Evolutionary conservation across 2,888 invertebrate species (phyloP).

Genomic region (Lamproptera curius): DNA sequence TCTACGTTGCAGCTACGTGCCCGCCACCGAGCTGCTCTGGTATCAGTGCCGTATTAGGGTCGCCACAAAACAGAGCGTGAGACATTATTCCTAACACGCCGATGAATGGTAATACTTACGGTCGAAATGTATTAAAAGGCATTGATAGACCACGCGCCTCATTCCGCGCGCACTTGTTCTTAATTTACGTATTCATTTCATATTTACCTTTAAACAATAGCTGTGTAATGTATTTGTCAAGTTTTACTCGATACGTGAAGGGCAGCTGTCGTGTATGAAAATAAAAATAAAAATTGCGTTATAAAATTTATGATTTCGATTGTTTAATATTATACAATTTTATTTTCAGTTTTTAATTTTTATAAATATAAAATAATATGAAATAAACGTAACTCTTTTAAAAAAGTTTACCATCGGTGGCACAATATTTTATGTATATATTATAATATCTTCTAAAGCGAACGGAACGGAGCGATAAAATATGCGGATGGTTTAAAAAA

Average conservation of each 20-base stretch:
- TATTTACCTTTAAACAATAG: slow-evolving; percentile 11
- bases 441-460: slow-evolving; percentile 20
- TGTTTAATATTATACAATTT: too few relatives aligned
- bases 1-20: slow-evolving; percentile 56
- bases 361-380: too few relatives aligned
- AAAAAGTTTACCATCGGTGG: background rate
- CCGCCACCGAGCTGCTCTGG: slow-evolving; percentile 34
- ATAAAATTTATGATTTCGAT: too few relatives aligned
- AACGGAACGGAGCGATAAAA: slow-evolving; percentile 26
- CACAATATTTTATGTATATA: slow-evolving; percentile 1
- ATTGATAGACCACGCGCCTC: slow-evolving; percentile 16
- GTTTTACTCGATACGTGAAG: background rate
- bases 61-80: slow-evolving; percentile 32
- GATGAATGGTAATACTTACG: slow-evolving; percentile 21
- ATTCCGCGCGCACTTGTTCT: slow-evolving; percentile 8
- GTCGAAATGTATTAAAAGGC: slow-evolving; percentile 17
- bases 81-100: slow-evolving; percentile 26
- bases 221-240: slow-evolving; percentile 1
- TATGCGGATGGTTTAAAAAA: slow-evolving; percentile 30
- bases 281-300: too few relatives aligned
- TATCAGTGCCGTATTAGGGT: slow-evolving; percentile 21
- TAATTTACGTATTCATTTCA: slow-evolving; percentile 11
- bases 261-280: background rate
- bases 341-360: too few relatives aligned
- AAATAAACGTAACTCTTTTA: background rate